Percentiles rank a stretch among this genome's conserved stretches.
These are phyloP conservation scores for Mergus octosetaceus DNA, from an alignment of 2,797 vertebrate genomes.

Conservation along the genomic window DNA sequence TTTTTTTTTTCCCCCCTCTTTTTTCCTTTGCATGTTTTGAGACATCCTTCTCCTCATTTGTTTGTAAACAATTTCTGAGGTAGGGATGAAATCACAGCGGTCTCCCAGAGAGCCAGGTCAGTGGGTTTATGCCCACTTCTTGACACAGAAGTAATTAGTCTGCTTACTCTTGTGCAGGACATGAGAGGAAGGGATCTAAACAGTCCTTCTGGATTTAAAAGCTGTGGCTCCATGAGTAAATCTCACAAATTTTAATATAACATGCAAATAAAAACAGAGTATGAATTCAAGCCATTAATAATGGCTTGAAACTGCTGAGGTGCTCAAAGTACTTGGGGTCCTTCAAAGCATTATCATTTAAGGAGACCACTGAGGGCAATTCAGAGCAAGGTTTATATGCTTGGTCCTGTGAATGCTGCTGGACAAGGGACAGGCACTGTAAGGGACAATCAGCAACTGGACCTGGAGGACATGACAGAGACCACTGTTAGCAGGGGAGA, in stretches of 20 bases:
- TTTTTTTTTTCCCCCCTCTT: background rate
- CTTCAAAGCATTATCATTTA: no score
- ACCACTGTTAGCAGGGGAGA: background rate
- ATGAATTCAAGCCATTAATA: background rate
- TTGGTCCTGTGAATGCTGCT: background rate
- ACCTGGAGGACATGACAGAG: background rate
- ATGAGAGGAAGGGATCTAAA: background rate
- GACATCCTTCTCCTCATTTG: background rate
- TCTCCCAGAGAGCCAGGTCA: background rate
- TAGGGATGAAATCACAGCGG: background rate
- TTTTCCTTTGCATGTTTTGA: background rate
- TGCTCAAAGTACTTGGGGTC: background rate
- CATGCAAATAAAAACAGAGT: background rate
- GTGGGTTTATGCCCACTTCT: background rate
- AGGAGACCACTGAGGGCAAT: background rate
- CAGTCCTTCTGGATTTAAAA: background rate
- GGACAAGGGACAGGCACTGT: background rate
- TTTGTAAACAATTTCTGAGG: background rate
- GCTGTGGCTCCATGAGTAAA: accelerated
- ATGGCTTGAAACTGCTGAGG: background rate
- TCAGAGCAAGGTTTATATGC: background rate
- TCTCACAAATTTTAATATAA: accelerated
- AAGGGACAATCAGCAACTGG: background rate
- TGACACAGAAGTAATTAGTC: background rate
- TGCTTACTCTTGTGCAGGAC: background rate